These are phyloP conservation scores for Linurgus olivaceus DNA, from an alignment of 2,797 vertebrate species.

Conservation along the genomic window DNA sequence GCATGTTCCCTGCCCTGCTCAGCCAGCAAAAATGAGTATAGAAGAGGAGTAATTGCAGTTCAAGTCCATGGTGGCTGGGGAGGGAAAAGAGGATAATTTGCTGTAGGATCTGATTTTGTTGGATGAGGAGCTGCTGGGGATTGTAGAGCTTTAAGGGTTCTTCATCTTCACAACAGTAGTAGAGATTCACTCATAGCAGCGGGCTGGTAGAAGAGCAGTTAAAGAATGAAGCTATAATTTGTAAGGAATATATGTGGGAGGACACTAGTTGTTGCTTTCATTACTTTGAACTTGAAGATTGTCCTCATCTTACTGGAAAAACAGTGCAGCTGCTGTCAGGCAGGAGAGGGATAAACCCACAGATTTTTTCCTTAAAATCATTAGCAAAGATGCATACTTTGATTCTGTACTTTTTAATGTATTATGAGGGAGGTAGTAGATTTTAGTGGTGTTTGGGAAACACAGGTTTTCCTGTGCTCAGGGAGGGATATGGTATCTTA, in stretches of 20 bases:
- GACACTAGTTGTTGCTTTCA: neutral
- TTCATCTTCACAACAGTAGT: neutral
- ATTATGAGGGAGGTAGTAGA: neutral
- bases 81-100: neutral
- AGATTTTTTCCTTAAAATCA: neutral
- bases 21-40: neutral
- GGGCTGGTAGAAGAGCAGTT: neutral
- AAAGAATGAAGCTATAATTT: neutral
- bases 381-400: neutral
- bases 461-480: neutral
- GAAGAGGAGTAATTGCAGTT: neutral
- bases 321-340: neutral
- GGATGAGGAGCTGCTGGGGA: neutral
- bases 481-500: neutral
- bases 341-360: neutral
- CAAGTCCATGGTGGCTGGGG: neutral
- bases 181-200: neutral
- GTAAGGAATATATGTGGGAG: neutral
- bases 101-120: neutral
- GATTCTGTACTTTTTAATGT: neutral
- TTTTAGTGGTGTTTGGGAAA: neutral
- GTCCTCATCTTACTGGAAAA: neutral
- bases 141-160: neutral
- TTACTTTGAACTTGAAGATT: slow-evolving; percentile 20
- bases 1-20: neutral